phyloP scores from a whole-genome alignment of 1,140 invertebrate genomes.

The Aphelenchoides besseyi region DNA sequence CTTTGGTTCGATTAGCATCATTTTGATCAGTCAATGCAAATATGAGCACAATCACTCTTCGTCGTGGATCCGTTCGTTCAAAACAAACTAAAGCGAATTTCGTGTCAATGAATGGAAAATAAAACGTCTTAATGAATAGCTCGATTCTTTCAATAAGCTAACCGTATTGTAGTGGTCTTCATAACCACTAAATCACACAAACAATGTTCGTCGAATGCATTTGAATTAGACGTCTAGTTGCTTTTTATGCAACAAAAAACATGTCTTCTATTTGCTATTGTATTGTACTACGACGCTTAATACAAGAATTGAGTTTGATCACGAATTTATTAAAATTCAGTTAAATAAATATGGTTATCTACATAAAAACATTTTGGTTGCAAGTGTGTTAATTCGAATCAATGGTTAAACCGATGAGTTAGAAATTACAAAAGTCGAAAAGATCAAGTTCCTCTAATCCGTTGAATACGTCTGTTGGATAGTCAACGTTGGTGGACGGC shows the following conservation, averaged over 20 bases:
- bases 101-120: not conserved
- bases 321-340: not conserved
- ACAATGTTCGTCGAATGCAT: too few species aligned
- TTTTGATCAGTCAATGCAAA: not conserved
- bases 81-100: too few species aligned
- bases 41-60: too few species aligned
- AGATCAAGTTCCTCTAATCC: not conserved
- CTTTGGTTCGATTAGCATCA: not conserved
- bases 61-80: too few species aligned
- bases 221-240: too few species aligned
- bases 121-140: not conserved
- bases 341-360: not conserved
- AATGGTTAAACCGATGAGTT: not conserved
- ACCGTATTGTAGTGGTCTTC: too few species aligned
- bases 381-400: too few species aligned
- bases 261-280: too few species aligned
- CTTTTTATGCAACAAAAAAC: too few species aligned
- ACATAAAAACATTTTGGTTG: too few species aligned
- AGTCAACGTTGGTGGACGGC: not conserved
- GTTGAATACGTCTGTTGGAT: not conserved
- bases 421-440: not conserved
- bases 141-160: slow-evolving; percentile 2
- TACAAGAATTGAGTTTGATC: not conserved
- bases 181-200: too few species aligned
- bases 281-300: too few species aligned